Evolutionary conservation across 2,888 invertebrate species (phyloP).

Genomic region (Ophraella communa): DNA sequence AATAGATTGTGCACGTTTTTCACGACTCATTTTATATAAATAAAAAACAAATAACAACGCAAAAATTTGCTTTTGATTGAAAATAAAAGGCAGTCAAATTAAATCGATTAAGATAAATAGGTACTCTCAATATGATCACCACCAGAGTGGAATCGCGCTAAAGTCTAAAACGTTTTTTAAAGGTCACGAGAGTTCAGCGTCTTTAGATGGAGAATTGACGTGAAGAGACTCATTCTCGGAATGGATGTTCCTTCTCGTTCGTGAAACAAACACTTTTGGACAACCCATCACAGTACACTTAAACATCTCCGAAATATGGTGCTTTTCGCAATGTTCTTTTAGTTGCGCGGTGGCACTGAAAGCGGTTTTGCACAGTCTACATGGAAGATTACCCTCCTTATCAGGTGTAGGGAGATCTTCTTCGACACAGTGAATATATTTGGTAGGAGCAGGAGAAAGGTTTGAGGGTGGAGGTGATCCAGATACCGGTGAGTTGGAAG

Average conservation of each 20-base stretch:
- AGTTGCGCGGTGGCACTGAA: constrained; percentile 69
- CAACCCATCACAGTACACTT: constrained; percentile 80
- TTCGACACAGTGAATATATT: constrained; percentile 68
- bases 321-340: constrained; percentile 76
- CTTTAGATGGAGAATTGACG: constrained; percentile 55
- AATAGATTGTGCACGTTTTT: too few species aligned
- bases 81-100: not conserved
- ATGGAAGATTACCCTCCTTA: constrained; percentile 71
- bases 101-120: constrained; percentile 38
- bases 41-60: too few species aligned
- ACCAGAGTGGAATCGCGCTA: constrained; percentile 58
- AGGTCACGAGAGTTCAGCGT: constrained; percentile 57
- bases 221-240: constrained; percentile 71
- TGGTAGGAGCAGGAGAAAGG: constrained; percentile 47
- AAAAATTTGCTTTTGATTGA: too few species aligned
- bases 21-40: too few species aligned
- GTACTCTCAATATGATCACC: constrained; percentile 51
- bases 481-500: constrained; percentile 64
- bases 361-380: constrained; percentile 72
- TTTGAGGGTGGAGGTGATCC: constrained; percentile 62
- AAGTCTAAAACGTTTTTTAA: constrained; percentile 52
- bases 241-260: constrained; percentile 79
- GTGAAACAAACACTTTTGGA: constrained; percentile 78
- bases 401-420: constrained; percentile 72
- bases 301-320: constrained; percentile 73